These are phyloP conservation scores for Arctia plantaginis DNA, from an alignment of 2,888 invertebrate genomes.

Conservation along the genomic window DNA sequence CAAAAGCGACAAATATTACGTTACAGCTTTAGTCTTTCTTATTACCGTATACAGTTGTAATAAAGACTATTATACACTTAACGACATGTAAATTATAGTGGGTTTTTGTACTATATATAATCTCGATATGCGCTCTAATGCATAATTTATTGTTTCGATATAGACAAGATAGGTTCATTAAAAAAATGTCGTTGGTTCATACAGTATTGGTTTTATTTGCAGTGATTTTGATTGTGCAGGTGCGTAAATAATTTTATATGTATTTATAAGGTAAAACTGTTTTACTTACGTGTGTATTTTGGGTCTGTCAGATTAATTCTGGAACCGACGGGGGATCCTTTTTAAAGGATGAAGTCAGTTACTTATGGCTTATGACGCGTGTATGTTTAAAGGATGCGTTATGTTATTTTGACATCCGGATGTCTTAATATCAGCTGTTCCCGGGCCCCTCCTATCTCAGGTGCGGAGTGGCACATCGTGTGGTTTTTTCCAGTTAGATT, in stretches of 20 bases:
- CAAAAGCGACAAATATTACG: neutral
- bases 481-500: no score
- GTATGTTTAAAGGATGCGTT: no score
- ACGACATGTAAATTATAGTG: neutral
- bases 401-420: no score
- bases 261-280: neutral
- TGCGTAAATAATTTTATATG: neutral
- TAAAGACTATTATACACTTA: neutral
- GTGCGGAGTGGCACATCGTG: no score
- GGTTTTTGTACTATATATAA: constrained; percentile 3
- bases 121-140: neutral
- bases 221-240: constrained; percentile 10
- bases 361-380: no score
- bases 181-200: neutral
- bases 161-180: neutral
- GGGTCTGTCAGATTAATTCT: neutral
- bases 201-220: neutral
- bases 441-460: no score
- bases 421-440: no score
- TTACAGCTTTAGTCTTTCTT: neutral
- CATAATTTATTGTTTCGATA: constrained; percentile 8
- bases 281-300: neutral
- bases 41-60: neutral
- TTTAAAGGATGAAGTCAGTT: neutral
- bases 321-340: neutral